A percentile compares a stretch with the other conserved stretches of the same genome.
Conservation (phyloP, 2,797 vertebrate genomes). For the Babyrousa celebensis region DNA sequence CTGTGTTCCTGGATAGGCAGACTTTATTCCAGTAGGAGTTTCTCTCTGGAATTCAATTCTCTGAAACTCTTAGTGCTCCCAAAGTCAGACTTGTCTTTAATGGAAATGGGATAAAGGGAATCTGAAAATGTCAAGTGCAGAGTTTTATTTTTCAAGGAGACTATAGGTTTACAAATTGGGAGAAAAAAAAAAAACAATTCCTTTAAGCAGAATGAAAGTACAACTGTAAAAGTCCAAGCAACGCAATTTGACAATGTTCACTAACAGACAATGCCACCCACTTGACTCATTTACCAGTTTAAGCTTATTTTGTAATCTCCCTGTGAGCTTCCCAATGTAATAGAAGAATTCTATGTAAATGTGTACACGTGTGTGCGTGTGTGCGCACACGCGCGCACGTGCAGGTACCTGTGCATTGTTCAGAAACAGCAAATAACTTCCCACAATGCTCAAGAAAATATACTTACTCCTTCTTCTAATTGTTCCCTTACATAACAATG, state of each 20-base stretch:
- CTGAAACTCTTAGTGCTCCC: conserved; percentile 82
- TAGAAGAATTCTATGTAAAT: neutral
- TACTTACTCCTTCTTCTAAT: neutral
- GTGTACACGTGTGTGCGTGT: neutral
- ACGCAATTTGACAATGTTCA: conserved; percentile 62
- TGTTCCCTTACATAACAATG: neutral
- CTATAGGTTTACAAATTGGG: conserved; percentile 70
- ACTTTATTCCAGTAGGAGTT: conserved; percentile 77
- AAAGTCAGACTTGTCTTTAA: conserved; percentile 83
- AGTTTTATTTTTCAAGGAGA: conserved; percentile 84
- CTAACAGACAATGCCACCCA: conserved; percentile 67
- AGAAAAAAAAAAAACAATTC: neutral
- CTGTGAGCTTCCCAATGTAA: neutral
- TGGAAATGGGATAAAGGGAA: conserved; percentile 77
- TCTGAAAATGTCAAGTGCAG: conserved; percentile 80
- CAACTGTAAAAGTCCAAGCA: conserved; percentile 64
- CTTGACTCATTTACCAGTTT: conserved; percentile 75
- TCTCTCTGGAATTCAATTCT: conserved; percentile 83
- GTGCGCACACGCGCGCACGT: no score
- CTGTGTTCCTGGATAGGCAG: conserved; percentile 75
- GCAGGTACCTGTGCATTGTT: neutral
- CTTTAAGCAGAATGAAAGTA: conserved; percentile 69
- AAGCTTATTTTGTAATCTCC: conserved; percentile 68
- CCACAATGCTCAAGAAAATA: neutral
- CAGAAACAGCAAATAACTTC: conserved; percentile 44